Evolutionary conservation across 2,113 vertebrate species (phyloP), one percentile per base, ranked within the genome.

Genomic region (Elgaria multicarinata): DNA sequence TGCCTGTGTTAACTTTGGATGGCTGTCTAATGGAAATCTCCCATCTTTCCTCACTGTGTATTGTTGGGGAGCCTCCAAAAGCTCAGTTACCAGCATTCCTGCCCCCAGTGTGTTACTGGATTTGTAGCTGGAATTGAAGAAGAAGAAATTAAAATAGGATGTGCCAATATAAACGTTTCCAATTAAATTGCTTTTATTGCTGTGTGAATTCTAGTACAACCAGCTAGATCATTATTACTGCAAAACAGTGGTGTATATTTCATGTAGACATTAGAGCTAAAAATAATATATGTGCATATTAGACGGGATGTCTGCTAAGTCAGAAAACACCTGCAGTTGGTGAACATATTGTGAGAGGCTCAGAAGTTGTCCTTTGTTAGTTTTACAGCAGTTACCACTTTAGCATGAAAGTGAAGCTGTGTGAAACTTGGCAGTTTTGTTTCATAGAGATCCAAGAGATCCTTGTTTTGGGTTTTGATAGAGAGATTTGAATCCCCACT

Each of bases 381-480:
- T 58, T 77, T 86, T 31, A 0, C 75, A 93, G 80, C 67, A 58
- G 80, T 95, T 69, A 39, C n/a, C 90, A 36, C 62, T 89, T 90
- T 85, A 90, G 74, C 92, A 91, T 92, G 84, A 3, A 18, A 91
- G 87, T 76, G 80, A 92, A 93, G 82, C 74, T 85, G 82, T 46
- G 39, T 90, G 80, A 92, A 82, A 90, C 76, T 0, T 62, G 75
- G 79, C 76, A 90, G 53, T 95, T 94, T 94, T 93, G 81, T 89
- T 91, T 92, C 14, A 3, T 0, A 0, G 79, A 89, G 90, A 31
- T 83, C 58, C 89, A 8, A 85, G 77, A 93, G 75, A 95, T 83
- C 82, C 22, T 90, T 91, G 91, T 77, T 78, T 81, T 81, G 2
- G 10, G 1, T 78, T 93, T 71, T 83, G 20, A 36, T 58, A 82